Percentiles rank a stretch among this genome's conserved stretches.
These are phyloP conservation scores for Bufo gargarizans DNA, from an alignment of 2,113 vertebrate genomes.

Conservation along the genomic window DNA sequence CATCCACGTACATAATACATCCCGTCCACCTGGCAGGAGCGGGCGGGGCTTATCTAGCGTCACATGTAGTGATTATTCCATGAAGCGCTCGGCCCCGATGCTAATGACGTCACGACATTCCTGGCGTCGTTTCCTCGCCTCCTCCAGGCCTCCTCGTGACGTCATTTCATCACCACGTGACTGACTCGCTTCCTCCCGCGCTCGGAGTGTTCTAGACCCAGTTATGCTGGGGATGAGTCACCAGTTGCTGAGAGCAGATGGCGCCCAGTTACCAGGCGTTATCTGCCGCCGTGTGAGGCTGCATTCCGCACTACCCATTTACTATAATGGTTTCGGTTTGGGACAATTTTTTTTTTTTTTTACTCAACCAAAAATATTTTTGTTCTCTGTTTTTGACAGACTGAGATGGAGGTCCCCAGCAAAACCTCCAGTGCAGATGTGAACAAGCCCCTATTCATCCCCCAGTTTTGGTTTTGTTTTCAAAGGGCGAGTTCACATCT, in stretches of 20 bases:
- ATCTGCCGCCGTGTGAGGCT: too few species aligned
- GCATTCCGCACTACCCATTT: too few species aligned
- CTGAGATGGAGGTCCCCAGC: too few species aligned
- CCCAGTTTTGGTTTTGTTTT: too few species aligned
- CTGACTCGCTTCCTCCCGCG: neutral
- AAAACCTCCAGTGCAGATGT: too few species aligned
- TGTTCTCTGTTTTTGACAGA: too few species aligned
- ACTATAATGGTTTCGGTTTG: too few species aligned
- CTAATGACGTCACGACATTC: constrained; percentile 34
- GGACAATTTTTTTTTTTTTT: too few species aligned
- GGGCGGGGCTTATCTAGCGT: neutral
- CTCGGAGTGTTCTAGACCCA: neutral
- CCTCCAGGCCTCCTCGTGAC: constrained; percentile 26
- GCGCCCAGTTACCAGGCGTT: neutral
- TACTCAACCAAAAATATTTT: too few species aligned
- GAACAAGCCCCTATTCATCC: too few species aligned
- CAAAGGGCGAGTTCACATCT: too few species aligned
- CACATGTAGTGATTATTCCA: neutral
- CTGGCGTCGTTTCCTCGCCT: neutral
- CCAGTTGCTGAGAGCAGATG: neutral
- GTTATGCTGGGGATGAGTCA: constrained; percentile 7
- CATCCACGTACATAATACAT: neutral
- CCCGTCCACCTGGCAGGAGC: too few species aligned
- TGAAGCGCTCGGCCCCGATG: neutral
- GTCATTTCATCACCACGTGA: constrained; percentile 19